These are phyloP conservation scores for Caenorhabditis zanzibari DNA, from an alignment of 2,888 invertebrate species.

Conservation along the genomic window DNA sequence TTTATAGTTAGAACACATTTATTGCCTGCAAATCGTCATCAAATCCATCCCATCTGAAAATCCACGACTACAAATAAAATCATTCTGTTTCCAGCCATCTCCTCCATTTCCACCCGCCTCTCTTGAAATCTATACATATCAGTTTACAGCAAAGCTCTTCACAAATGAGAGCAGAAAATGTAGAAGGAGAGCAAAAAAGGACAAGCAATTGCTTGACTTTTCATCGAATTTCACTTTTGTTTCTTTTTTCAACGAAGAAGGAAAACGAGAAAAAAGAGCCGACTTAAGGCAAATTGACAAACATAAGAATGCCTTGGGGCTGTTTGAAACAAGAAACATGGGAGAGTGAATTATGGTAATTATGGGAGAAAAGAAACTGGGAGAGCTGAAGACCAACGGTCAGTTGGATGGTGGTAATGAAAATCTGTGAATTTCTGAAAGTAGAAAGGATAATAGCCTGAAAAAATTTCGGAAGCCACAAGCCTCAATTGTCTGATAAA, in stretches of 20 bases:
- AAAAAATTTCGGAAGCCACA: too few relatives aligned
- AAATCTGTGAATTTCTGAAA: too few relatives aligned
- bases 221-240: conserved; percentile 50
- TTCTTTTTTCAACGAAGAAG: conserved; percentile 6
- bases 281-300: conserved; percentile 14
- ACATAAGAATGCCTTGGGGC: conserved; percentile 37
- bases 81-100: conserved; percentile 5
- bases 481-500: too few relatives aligned
- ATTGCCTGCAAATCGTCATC: too few relatives aligned
- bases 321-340: conserved; percentile 37
- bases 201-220: conserved; percentile 28
- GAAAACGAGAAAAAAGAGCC: conserved; percentile 29
- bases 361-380: conserved; percentile 26
- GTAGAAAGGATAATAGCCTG: too few relatives aligned
- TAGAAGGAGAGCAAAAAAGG: neutral
- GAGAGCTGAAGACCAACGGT: neutral
- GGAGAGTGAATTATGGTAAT: conserved; percentile 45
- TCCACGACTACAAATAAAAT: conserved; percentile 14
- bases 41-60: neutral
- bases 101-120: neutral
- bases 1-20: neutral
- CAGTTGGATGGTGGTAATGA: neutral
- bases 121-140: conserved; percentile 57
- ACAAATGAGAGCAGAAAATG: conserved; percentile 43
- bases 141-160: conserved; percentile 56